Evolutionary conservation across 2,797 vertebrate species (phyloP).

Genomic region (Otolemur crassicaudatus): DNA sequence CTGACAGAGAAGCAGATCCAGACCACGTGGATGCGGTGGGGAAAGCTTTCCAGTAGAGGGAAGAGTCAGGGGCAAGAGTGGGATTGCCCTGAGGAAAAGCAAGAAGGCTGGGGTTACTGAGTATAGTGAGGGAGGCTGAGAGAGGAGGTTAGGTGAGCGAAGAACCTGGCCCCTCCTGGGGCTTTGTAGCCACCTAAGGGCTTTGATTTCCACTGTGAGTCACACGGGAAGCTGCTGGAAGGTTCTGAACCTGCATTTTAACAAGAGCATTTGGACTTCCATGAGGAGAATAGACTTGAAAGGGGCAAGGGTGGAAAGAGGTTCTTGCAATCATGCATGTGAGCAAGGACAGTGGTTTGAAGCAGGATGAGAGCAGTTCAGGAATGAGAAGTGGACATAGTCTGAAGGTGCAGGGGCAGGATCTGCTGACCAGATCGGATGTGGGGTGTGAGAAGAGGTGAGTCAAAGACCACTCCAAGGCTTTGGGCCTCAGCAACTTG

Average conservation of each 20-base stretch:
- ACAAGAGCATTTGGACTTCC: background rate
- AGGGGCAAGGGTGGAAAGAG: background rate
- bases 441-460: background rate
- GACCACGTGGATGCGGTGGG: background rate
- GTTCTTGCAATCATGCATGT: background rate
- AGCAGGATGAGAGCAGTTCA: background rate
- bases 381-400: background rate
- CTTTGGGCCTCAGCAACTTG: background rate
- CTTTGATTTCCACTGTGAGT: slow-evolving; percentile 43
- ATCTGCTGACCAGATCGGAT: background rate
- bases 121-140: background rate
- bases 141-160: background rate
- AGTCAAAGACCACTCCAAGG: background rate
- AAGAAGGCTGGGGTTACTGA: background rate
- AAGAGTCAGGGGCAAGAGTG: background rate
- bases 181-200: background rate
- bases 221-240: background rate
- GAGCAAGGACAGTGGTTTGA: background rate
- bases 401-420: background rate
- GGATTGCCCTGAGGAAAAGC: background rate
- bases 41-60: background rate
- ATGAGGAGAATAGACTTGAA: background rate
- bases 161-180: background rate
- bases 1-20: background rate
- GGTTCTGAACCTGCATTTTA: slow-evolving; percentile 56